These are phyloP conservation scores for Aplysia californica DNA, from an alignment of 1,140 invertebrate genomes.

Conservation along the genomic window DNA sequence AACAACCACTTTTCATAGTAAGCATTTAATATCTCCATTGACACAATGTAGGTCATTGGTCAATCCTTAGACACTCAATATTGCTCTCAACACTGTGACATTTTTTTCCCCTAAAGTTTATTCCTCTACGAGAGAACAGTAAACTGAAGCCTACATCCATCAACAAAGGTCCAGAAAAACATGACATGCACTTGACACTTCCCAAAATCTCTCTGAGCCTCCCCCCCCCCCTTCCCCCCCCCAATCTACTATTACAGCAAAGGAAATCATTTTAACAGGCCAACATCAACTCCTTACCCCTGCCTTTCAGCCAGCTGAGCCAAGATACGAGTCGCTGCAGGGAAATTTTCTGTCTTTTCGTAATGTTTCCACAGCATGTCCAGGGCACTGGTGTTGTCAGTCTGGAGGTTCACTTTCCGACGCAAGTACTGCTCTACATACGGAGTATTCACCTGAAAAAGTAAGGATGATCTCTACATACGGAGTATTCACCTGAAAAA, in stretches of 20 bases:
- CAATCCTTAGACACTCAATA: too few species aligned
- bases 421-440: conserved; percentile 85
- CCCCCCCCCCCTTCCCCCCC: too few species aligned
- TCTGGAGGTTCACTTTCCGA: conserved; percentile 67
- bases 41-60: too few species aligned
- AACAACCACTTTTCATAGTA: too few species aligned
- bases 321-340: conserved; percentile 91
- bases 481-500: too few species aligned
- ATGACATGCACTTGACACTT: too few species aligned
- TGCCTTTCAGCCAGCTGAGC: conserved; percentile 86
- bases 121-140: not conserved
- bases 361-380: conserved; percentile 97
- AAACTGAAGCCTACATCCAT: not conserved
- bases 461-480: too few species aligned
- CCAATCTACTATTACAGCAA: too few species aligned
- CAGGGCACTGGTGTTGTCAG: conserved; percentile 73
- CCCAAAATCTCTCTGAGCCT: too few species aligned
- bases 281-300: too few species aligned
- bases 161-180: not conserved
- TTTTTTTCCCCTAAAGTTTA: not conserved
- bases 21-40: too few species aligned
- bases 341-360: conserved; percentile 90
- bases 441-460: conserved; percentile 73
- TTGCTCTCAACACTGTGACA: not conserved
- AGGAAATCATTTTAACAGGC: too few species aligned